Conservation (phyloP, 2,797 vertebrate species). For the Kryptopterus vitreolus region DNA sequence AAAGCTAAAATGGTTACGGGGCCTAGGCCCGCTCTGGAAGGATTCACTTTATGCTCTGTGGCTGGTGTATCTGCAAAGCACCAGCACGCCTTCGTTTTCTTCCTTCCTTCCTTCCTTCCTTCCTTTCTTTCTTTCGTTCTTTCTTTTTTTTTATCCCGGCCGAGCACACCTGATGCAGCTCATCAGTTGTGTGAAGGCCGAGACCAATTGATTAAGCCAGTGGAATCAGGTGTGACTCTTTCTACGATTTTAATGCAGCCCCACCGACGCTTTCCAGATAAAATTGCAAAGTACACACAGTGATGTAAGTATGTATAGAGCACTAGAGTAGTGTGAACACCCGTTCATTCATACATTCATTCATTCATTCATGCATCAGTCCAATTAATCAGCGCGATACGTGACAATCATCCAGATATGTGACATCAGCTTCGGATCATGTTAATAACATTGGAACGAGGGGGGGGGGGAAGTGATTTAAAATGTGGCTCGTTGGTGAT, state of each 20-base stretch:
- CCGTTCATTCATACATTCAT: not conserved
- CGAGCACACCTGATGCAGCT: constrained; percentile 29
- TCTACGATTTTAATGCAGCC: constrained; percentile 22
- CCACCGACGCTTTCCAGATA: not conserved
- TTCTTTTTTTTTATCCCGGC: not conserved
- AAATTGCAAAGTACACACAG: not conserved
- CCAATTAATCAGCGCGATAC: not conserved
- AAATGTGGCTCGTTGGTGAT: not conserved
- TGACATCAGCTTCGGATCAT: not conserved
- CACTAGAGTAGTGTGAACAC: not conserved
- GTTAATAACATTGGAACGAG: constrained; percentile 2
- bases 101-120: not conserved
- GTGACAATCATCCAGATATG: not conserved
- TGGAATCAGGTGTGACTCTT: constrained; percentile 24
- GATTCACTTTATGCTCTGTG: not conserved
- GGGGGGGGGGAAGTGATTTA: not conserved
- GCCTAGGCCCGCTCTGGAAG: not conserved
- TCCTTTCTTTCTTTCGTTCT: not conserved
- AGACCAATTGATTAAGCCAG: constrained; percentile 36
- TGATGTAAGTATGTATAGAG: not conserved
- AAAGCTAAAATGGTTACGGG: constrained; percentile 17
- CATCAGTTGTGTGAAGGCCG: constrained; percentile 24
- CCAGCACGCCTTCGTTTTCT: not conserved
- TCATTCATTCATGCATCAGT: not conserved
- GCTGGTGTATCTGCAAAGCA: not conserved